phyloP scores from a whole-genome alignment of 2,113 vertebrate species.

The Nycticebus coucang region DNA sequence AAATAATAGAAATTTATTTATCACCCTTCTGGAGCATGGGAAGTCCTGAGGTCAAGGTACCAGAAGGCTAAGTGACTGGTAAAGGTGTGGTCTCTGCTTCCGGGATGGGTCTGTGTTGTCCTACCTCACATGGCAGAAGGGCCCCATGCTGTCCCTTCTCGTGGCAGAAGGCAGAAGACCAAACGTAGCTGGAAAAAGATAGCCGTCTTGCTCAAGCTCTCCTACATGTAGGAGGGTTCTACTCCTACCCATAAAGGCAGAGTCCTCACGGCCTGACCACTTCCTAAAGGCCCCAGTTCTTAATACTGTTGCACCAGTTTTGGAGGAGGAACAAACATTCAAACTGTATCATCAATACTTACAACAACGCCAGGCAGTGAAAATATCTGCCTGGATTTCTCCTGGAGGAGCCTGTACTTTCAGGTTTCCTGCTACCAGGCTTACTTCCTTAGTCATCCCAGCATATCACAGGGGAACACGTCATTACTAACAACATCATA shows the following conservation, averaged over 20 bases:
- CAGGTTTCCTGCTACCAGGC: not conserved
- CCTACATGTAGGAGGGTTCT: not conserved
- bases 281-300: not conserved
- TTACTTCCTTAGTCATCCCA: not conserved
- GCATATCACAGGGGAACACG: fast-evolving
- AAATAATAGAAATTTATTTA: not conserved
- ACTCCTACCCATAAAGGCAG: not conserved
- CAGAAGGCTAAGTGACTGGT: not conserved
- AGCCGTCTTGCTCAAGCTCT: not conserved
- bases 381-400: too few species aligned
- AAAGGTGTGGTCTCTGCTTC: not conserved
- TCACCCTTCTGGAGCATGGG: not conserved
- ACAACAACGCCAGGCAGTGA: not conserved
- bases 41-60: not conserved
- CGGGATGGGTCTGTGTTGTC: not conserved
- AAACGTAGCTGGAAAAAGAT: not conserved
- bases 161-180: not conserved
- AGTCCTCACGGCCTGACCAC: not conserved
- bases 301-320: not conserved
- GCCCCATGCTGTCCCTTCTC: not conserved
- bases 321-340: not conserved
- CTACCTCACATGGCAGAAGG: not conserved
- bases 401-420: not conserved
- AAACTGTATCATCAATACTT: too few species aligned
- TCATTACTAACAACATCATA: not conserved